These are phyloP conservation scores for Oopsacas minuta DNA, from an alignment of 37 sponge, comb jelly and placozoan species.

Conservation along the genomic window DNA sequence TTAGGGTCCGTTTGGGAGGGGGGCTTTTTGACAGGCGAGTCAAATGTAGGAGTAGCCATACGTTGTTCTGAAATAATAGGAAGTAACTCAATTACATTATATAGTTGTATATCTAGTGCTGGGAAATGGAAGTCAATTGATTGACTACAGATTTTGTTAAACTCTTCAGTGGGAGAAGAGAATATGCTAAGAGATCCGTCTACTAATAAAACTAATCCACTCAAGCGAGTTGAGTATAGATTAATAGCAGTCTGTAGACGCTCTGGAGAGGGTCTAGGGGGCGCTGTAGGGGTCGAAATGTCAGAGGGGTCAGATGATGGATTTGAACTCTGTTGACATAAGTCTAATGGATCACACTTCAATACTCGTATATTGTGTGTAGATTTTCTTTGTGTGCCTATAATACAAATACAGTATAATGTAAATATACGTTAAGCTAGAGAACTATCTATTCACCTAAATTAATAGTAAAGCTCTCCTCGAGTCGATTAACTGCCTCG, in stretches of 20 bases:
- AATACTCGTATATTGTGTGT: constrained; percentile 71
- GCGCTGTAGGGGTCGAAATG: neutral
- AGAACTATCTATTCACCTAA: constrained; percentile 35
- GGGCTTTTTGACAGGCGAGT: neutral
- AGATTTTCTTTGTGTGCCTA: constrained; percentile 78
- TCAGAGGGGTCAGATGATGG: neutral
- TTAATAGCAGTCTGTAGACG: constrained; percentile 77
- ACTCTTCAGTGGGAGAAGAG: constrained; percentile 23
- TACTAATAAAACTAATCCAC: constrained; percentile 60
- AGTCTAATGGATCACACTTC: constrained; percentile 47
- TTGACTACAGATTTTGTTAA: constrained; percentile 37
- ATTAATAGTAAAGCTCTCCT: constrained; percentile 83
- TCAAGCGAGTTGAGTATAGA: constrained; percentile 66
- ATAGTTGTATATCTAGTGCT: constrained; percentile 48
- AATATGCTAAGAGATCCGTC: constrained; percentile 39
- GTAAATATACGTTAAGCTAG: neutral
- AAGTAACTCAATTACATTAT: constrained; percentile 26
- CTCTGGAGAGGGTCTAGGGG: constrained; percentile 42
- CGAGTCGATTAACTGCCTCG: neutral
- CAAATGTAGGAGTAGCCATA: neutral
- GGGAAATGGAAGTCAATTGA: constrained; percentile 91
- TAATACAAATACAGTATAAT: constrained; percentile 22
- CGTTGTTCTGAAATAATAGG: constrained; percentile 11
- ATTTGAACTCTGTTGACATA: constrained; percentile 27
- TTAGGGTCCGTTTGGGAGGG: neutral